phyloP scores from a whole-genome alignment of 2,888 invertebrate species.

The Syrphus vitripennis region DNA sequence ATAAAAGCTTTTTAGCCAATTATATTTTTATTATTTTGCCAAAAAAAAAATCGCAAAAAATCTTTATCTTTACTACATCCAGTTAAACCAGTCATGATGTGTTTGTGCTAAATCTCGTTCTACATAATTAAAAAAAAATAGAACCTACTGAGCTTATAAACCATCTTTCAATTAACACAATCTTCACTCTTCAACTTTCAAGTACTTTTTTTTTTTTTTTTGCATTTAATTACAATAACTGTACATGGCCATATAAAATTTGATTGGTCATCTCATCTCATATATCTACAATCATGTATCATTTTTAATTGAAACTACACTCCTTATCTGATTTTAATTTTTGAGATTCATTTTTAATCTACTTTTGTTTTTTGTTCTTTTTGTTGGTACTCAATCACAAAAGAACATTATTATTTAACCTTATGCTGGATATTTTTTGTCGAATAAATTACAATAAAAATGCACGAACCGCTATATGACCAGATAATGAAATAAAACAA shows the following conservation, averaged over 20 bases:
- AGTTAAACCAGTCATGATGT: neutral
- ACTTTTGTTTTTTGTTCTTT: neutral
- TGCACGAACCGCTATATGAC: neutral
- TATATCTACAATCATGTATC: slow-evolving; percentile 43
- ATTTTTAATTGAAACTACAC: slow-evolving; percentile 38
- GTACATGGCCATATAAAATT: slow-evolving; percentile 33
- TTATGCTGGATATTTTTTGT: neutral
- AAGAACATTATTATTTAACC: slow-evolving; percentile 3
- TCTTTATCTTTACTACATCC: neutral
- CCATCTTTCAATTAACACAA: neutral
- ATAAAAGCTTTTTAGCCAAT: neutral
- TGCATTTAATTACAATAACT: slow-evolving; percentile 44
- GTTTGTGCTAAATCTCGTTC: neutral
- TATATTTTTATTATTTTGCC: neutral
- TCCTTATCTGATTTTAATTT: slow-evolving; percentile 24
- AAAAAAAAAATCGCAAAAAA: neutral
- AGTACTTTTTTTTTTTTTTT: neutral
- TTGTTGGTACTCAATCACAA: neutral
- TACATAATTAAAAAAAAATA: neutral
- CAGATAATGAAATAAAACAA: neutral
- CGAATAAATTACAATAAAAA: neutral
- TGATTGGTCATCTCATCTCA: slow-evolving; percentile 27
- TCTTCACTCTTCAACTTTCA: neutral
- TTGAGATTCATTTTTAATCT: neutral
- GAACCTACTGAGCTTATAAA: too few relatives aligned